Conservation (phyloP, 1,140 invertebrate species). For the Heliconius himera region DNA sequence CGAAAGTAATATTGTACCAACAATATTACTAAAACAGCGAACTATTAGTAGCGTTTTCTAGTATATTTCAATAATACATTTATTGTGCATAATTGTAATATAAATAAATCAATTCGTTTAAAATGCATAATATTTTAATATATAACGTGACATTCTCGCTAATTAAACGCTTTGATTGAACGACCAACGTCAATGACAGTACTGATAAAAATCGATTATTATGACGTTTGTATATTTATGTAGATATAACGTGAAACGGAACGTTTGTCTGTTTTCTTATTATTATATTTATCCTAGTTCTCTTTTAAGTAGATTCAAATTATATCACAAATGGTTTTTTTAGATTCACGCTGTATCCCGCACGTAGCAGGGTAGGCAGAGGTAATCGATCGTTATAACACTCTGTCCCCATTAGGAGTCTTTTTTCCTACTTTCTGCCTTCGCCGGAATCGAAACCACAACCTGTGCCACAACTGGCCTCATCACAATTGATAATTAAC, state of each 20-base stretch:
- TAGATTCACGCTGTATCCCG: not conserved
- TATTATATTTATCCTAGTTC: not conserved
- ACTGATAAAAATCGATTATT: not conserved
- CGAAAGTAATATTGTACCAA: not conserved
- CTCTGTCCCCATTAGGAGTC: no score
- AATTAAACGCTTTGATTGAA: constrained; percentile 7
- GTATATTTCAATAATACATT: not conserved
- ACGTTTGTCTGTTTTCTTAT: not conserved
- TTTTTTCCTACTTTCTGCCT: no score
- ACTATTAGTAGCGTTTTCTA: not conserved
- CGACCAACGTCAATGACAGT: not conserved
- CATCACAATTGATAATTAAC: no score
- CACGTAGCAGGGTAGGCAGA: not conserved
- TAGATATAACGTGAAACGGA: not conserved
- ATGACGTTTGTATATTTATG: not conserved
- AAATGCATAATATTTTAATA: constrained; percentile 10
- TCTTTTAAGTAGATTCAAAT: not conserved
- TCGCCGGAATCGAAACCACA: no score
- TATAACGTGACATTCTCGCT: constrained; percentile 3
- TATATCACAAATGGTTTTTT: not conserved
- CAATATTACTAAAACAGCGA: not conserved
- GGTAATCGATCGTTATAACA: no score
- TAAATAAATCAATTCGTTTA: constrained; percentile 4
- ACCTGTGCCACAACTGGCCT: no score
- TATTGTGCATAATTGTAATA: not conserved